phyloP scores from a whole-genome alignment of 2,113 vertebrate genomes.

The Triplophysa dalaica region DNA sequence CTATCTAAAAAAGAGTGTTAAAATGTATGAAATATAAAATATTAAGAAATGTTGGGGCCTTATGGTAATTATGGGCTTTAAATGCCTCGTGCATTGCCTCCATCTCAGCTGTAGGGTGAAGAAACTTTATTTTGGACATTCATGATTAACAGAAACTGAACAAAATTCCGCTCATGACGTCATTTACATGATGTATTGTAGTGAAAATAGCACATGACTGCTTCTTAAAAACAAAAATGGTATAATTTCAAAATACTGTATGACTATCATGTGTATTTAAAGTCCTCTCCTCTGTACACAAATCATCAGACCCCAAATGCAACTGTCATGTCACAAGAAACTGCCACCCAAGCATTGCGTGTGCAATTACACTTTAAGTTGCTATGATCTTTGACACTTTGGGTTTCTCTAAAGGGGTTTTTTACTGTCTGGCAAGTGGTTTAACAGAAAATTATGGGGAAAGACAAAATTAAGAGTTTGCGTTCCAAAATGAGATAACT shows the following conservation, averaged over 20 bases:
- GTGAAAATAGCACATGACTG: not conserved
- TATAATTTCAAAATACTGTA: conserved; percentile 2
- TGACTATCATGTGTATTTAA: conserved; percentile 22
- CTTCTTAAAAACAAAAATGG: not conserved
- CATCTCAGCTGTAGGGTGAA: not conserved
- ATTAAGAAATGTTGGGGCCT: not conserved
- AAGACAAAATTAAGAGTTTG: too few relatives aligned
- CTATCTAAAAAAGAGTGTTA: not conserved
- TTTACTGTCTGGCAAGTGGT: not conserved
- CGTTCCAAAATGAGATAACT: too few relatives aligned
- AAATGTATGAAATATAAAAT: too few relatives aligned
- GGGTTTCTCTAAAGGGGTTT: not conserved
- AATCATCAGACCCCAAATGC: conserved; percentile 6
- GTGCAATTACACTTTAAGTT: not conserved
- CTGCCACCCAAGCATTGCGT: conserved; percentile 6
- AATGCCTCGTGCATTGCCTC: too few relatives aligned
- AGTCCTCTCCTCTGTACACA: not conserved
- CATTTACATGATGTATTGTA: not conserved
- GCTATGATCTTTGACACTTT: conserved; percentile 10
- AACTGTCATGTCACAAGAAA: conserved; percentile 24
- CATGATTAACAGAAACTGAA: not conserved
- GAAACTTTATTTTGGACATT: not conserved
- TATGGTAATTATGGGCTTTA: too few relatives aligned
- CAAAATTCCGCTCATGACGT: too few relatives aligned
- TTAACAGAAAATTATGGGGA: not conserved